phyloP scores from a whole-genome alignment of 2,797 vertebrate species.

The Dromococcyx pavoninus region DNA sequence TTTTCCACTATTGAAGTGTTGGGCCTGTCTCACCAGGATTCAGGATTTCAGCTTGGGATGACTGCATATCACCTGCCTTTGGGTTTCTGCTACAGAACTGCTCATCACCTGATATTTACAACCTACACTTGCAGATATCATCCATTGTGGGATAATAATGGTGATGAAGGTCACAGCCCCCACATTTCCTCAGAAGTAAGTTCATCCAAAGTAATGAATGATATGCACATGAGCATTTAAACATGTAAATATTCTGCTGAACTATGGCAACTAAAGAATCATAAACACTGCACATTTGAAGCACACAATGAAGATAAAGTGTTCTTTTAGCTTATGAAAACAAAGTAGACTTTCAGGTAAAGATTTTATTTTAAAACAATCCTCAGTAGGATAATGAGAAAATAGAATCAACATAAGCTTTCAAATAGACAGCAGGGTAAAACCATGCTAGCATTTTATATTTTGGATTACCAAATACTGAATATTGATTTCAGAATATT shows the following conservation, averaged over 20 bases:
- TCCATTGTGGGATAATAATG: no score
- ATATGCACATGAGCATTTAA: neutral
- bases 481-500: neutral
- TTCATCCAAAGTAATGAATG: no score
- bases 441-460: neutral
- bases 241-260: rapidly evolving
- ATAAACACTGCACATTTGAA: rapidly evolving
- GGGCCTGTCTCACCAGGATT: neutral
- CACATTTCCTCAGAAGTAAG: no score
- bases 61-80: neutral
- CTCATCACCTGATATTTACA: neutral
- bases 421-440: neutral
- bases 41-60: no score
- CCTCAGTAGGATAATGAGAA: neutral
- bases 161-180: neutral
- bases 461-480: neutral
- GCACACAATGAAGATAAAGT: neutral
- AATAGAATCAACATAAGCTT: neutral
- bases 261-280: neutral
- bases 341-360: neutral
- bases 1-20: no score
- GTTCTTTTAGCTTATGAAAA: neutral
- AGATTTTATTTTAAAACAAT: neutral
- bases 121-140: neutral
- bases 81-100: neutral